Conservation (phyloP, 2,113 vertebrate species). For the Bos indicus region DNA sequence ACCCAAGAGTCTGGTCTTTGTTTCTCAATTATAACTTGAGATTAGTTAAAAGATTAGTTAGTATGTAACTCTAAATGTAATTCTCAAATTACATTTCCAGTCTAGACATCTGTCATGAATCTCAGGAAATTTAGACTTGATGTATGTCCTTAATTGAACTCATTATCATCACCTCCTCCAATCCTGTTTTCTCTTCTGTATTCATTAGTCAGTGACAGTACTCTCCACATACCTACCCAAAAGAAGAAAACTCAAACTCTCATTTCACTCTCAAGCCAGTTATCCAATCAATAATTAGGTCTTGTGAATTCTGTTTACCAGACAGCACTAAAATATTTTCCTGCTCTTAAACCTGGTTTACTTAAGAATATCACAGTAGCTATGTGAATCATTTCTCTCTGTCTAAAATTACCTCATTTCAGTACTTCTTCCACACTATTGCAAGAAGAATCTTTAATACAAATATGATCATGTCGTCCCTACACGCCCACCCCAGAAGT, state of each 20-base stretch:
- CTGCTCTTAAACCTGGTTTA: not conserved
- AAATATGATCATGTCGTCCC: not conserved
- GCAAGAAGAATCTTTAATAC: not conserved
- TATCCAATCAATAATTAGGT: not conserved
- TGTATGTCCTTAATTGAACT: not conserved
- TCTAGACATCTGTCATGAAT: not conserved
- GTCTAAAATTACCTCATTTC: not conserved
- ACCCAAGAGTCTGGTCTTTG: not conserved
- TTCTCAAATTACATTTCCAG: not conserved
- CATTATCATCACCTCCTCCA: not conserved
- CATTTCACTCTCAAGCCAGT: not conserved
- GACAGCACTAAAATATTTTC: not conserved
- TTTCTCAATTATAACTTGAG: not conserved
- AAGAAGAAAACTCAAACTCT: not conserved
- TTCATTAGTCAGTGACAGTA: not conserved
- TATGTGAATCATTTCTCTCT: not conserved
- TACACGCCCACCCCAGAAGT: not conserved
- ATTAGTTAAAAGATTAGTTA: not conserved
- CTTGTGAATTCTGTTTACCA: not conserved
- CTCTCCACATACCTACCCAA: not conserved
- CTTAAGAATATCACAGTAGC: not conserved
- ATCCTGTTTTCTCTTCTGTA: not conserved
- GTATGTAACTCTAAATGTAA: not conserved
- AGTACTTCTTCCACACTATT: not conserved
- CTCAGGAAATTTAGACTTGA: not conserved